phyloP scores from a whole-genome alignment of 2,888 invertebrate species.

The Apodemia zela region DNA sequence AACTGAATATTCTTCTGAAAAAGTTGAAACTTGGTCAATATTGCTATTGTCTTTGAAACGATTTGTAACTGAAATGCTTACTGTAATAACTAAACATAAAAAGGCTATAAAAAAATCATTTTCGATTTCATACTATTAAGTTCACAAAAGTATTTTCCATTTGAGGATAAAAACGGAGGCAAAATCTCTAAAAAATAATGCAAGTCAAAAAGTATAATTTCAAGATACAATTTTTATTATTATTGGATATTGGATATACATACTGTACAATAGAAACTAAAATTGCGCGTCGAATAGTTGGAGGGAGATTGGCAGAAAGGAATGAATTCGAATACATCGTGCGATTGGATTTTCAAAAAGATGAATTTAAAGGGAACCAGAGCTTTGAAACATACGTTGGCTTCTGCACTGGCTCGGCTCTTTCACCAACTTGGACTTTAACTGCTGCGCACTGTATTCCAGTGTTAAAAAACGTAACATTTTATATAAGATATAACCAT shows the following conservation, averaged over 20 bases:
- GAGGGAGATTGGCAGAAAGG: conserved; percentile 8
- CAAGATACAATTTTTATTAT: not conserved
- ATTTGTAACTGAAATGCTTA: too few species aligned
- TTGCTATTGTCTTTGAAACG: too few species aligned
- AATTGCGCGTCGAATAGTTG: conserved; percentile 12
- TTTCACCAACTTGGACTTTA: conserved; percentile 20
- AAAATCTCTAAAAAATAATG: too few species aligned
- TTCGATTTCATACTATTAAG: too few species aligned
- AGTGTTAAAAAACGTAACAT: not conserved
- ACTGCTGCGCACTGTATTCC: conserved; percentile 20
- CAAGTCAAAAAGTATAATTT: too few species aligned
- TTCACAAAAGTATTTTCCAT: too few species aligned
- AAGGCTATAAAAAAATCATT: too few species aligned
- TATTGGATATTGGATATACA: not conserved
- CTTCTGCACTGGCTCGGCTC: conserved; percentile 16
- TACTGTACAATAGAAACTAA: not conserved
- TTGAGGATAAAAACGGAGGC: too few species aligned
- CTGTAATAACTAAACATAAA: too few species aligned
- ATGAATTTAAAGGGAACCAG: not conserved
- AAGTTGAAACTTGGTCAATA: too few species aligned
- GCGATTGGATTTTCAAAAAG: not conserved
- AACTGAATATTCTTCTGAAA: too few species aligned
- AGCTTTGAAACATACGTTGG: not conserved
- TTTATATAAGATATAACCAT: conserved; percentile 17
- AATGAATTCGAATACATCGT: conserved; percentile 11